A percentile compares a stretch with the other conserved stretches of the same genome.
Evolutionary conservation across 2,113 vertebrate genomes (phyloP).

Genomic region (Toxostoma redivivum): DNA sequence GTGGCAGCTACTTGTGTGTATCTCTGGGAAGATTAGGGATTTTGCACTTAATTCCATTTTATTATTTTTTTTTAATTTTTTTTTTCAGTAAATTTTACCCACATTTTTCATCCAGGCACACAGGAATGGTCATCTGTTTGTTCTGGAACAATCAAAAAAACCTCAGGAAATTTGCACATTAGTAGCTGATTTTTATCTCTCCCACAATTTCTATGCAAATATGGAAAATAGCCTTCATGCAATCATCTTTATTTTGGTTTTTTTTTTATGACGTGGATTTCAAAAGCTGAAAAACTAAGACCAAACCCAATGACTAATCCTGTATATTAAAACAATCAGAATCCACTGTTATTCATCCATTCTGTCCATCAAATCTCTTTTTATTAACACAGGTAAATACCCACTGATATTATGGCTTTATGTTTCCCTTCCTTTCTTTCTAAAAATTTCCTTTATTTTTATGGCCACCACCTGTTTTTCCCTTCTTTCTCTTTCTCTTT

Average conservation of each 20-base stretch:
- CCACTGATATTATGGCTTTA: not conserved
- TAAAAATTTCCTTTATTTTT: not conserved
- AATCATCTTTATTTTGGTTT: not conserved
- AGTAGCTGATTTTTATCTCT: not conserved
- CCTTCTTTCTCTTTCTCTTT: accelerated
- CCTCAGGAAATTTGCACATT: not conserved
- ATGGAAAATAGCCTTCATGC: not conserved
- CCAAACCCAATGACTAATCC: not conserved
- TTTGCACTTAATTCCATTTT: not conserved
- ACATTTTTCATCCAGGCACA: not conserved
- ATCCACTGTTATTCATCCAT: not conserved
- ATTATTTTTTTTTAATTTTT: accelerated
- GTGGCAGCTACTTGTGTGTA: not conserved
- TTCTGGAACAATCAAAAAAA: not conserved
- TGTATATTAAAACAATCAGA: not conserved
- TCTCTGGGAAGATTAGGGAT: not conserved
- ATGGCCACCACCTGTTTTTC: not conserved
- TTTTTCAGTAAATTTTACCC: not conserved
- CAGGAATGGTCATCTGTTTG: not conserved
- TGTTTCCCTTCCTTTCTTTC: not conserved
- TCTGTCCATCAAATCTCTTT: not conserved
- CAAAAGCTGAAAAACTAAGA: not conserved
- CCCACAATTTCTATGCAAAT: not conserved
- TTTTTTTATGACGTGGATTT: not conserved
- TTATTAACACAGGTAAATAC: not conserved